Conservation (phyloP, 2,888 invertebrate species). For the Carabus problematicus region DNA sequence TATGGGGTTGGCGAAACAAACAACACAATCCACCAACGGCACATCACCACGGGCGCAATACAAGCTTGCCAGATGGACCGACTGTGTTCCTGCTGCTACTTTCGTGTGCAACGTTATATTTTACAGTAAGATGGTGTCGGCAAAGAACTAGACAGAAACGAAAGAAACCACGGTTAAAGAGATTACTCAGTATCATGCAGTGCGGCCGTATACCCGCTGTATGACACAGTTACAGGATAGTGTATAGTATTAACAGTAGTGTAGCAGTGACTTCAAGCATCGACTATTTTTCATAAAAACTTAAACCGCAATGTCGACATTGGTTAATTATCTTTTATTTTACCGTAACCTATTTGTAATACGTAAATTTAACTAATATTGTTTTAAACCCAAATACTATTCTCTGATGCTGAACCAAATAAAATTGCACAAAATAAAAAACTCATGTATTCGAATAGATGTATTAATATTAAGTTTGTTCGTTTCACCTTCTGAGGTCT, state of each 20-base stretch:
- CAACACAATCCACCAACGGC: slow-evolving; percentile 59
- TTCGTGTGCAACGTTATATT: slow-evolving; percentile 53
- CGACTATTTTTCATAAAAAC: too few relatives aligned
- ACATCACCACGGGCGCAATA: slow-evolving; percentile 50
- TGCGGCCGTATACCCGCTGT: slow-evolving; percentile 54
- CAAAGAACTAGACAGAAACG: slow-evolving; percentile 59
- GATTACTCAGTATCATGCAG: slow-evolving; percentile 54
- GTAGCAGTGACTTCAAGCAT: too few relatives aligned
- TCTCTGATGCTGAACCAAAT: too few relatives aligned
- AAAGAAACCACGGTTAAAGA: slow-evolving; percentile 53
- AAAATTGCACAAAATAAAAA: too few relatives aligned
- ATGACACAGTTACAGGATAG: slow-evolving; percentile 35
- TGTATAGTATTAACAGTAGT: background rate
- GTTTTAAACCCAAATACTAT: too few relatives aligned
- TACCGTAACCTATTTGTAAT: too few relatives aligned
- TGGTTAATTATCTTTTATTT: too few relatives aligned
- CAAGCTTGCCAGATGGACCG: slow-evolving; percentile 44
- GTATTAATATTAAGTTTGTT: too few relatives aligned
- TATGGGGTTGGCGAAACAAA: slow-evolving; percentile 65
- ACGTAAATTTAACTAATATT: too few relatives aligned
- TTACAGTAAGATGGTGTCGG: slow-evolving; percentile 56
- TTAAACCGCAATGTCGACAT: too few relatives aligned
- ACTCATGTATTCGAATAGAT: too few relatives aligned
- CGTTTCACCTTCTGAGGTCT: too few relatives aligned
- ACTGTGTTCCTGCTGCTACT: slow-evolving; percentile 55